phyloP scores from a whole-genome alignment of 2,113 vertebrate species.

The Sturnus vulgaris region DNA sequence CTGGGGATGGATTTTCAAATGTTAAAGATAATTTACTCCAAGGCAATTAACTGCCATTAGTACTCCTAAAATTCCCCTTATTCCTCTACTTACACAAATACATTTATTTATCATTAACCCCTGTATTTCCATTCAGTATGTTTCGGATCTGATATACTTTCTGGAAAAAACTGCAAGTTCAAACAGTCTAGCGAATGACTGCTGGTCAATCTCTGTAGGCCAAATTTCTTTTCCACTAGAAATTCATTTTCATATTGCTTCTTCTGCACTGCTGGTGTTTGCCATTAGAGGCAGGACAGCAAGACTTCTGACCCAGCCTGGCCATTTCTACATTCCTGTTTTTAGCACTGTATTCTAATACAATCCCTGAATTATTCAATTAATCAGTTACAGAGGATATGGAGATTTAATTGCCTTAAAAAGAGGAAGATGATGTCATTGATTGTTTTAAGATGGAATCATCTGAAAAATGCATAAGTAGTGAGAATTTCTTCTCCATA shows the following conservation, averaged over 20 bases:
- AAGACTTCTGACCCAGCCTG: neutral
- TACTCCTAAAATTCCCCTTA: neutral
- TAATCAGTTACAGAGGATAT: neutral
- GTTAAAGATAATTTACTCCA: neutral
- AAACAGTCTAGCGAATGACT: neutral
- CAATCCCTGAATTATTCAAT: neutral
- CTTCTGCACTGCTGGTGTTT: neutral
- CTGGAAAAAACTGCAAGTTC: neutral
- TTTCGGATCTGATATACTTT: fast-evolving
- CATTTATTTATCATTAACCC: neutral
- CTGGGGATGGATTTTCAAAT: neutral
- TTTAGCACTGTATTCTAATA: neutral
- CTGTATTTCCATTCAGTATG: neutral
- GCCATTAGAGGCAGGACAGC: neutral
- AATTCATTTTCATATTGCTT: neutral
- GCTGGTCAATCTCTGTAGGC: neutral
- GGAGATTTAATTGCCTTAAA: neutral
- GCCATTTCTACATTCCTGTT: neutral
- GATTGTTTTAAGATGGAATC: conserved; percentile 21
- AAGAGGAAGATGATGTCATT: neutral
- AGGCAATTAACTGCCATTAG: neutral
- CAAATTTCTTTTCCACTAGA: neutral
- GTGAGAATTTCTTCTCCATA: neutral
- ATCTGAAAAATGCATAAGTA: neutral
- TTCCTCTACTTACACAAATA: neutral